Evolutionary conservation across 30 jellyfish, hydroid and myxozoan species (phyloP).

Genomic region (Catostylus mosaicus): DNA sequence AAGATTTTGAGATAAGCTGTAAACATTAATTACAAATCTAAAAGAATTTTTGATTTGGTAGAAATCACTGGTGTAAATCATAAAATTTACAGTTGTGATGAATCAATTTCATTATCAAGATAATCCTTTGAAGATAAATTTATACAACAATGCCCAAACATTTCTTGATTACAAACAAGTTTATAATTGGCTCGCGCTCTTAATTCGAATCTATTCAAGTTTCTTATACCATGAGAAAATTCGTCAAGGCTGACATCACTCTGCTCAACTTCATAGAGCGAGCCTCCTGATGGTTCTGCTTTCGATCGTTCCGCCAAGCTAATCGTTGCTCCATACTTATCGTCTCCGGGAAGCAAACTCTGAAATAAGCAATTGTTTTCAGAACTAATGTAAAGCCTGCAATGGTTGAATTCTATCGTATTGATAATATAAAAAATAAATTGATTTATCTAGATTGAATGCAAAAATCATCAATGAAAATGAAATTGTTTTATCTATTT

Average conservation of each 20-base stretch:
- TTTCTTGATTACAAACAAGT: conserved; percentile 10
- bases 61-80: too few relatives aligned
- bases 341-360: conserved; percentile 53
- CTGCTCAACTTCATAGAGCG: not conserved
- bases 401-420: too few relatives aligned
- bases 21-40: too few relatives aligned
- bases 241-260: not conserved
- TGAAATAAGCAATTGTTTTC: too few relatives aligned
- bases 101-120: not conserved
- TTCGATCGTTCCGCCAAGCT: not conserved
- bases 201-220: conserved; percentile 15
- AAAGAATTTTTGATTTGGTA: too few relatives aligned
- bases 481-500: too few relatives aligned
- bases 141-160: conserved; percentile 13
- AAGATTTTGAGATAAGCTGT: too few relatives aligned
- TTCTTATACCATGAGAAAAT: not conserved
- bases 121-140: not conserved
- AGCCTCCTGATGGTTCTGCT: not conserved
- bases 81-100: conserved; percentile 3
- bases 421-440: too few relatives aligned
- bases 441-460: too few relatives aligned
- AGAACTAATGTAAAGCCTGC: too few relatives aligned
- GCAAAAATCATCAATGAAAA: too few relatives aligned
- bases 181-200: not conserved
- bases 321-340: not conserved